Percentiles rank a stretch among this genome's conserved stretches.
Conservation (phyloP, 1,140 invertebrate genomes). For the Augochlora pura region DNA sequence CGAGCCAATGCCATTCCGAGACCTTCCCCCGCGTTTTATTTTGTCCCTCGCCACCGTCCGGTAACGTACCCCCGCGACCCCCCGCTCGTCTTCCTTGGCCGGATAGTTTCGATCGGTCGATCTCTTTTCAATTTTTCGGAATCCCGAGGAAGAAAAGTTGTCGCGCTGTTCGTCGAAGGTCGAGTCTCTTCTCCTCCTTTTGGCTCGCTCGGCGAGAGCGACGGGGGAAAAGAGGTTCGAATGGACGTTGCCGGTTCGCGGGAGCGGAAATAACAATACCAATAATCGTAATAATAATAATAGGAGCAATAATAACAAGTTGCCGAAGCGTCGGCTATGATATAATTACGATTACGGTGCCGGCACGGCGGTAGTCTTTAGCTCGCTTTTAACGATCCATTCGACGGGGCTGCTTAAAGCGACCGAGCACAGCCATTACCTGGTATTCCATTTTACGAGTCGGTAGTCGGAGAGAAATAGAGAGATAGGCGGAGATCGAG, state of each 20-base stretch:
- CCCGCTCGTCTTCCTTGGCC: too few species aligned
- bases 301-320: constrained; percentile 6
- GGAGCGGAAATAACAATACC: constrained; percentile 51
- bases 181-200: too few species aligned
- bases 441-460: constrained; percentile 76
- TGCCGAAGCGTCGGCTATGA: constrained; percentile 56
- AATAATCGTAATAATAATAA: background rate
- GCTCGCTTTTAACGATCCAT: constrained; percentile 71
- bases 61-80: too few species aligned
- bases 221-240: too few species aligned
- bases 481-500: background rate
- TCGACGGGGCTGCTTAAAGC: constrained; percentile 63
- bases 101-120: too few species aligned
- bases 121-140: too few species aligned
- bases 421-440: constrained; percentile 63
- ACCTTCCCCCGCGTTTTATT: too few species aligned
- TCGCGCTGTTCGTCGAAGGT: too few species aligned
- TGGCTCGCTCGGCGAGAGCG: too few species aligned
- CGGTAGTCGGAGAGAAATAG: constrained; percentile 30
- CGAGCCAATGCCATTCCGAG: too few species aligned
- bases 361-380: constrained; percentile 49
- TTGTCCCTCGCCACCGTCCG: too few species aligned
- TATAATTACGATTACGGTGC: constrained; percentile 66
- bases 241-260: background rate
- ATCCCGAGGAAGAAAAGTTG: too few species aligned